Percentiles rank a stretch among this genome's conserved stretches.
phyloP scores from a whole-genome alignment of 2,113 vertebrate species.

The cat (Felis catus) region DNA sequence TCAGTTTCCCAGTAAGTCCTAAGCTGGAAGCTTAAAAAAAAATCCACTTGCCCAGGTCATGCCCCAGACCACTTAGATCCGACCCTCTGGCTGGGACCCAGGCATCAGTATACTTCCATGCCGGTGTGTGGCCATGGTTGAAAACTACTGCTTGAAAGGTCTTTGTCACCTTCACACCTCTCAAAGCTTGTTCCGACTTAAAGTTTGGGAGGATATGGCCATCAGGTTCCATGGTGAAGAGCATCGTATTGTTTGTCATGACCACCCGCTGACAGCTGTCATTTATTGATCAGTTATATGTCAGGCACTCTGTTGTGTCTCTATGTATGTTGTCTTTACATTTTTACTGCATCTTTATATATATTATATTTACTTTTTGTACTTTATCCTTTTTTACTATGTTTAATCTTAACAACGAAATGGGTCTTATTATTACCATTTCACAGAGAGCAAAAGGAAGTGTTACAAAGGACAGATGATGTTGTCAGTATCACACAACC shows the following conservation, averaged over 20 bases:
- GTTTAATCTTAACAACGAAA: constrained; percentile 60
- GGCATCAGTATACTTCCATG: neutral
- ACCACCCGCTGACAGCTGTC: constrained; percentile 62
- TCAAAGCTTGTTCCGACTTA: constrained; percentile 8
- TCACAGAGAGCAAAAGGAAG: constrained; percentile 57
- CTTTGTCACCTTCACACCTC: neutral
- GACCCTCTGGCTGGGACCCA: neutral
- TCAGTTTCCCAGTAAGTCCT: neutral
- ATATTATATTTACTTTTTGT: constrained; percentile 57
- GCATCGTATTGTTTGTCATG: neutral
- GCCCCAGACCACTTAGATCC: neutral
- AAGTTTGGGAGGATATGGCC: constrained; percentile 11
- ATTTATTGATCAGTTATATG: constrained; percentile 63
- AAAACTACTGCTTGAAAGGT: neutral
- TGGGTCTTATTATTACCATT: constrained; percentile 58
- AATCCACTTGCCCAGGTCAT: neutral
- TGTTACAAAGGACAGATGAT: constrained; percentile 49
- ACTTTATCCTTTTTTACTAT: constrained; percentile 57
- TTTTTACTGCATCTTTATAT: constrained; percentile 67
- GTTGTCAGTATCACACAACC: constrained; percentile 36
- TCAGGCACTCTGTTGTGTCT: constrained; percentile 38
- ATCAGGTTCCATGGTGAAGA: constrained; percentile 14
- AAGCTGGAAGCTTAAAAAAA: neutral
- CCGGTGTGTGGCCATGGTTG: neutral
- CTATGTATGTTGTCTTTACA: constrained; percentile 54